Evolutionary conservation across 2,888 invertebrate genomes (phyloP), one percentile per base, ranked within the genome.

Genomic region (Tridacna gigas): DNA sequence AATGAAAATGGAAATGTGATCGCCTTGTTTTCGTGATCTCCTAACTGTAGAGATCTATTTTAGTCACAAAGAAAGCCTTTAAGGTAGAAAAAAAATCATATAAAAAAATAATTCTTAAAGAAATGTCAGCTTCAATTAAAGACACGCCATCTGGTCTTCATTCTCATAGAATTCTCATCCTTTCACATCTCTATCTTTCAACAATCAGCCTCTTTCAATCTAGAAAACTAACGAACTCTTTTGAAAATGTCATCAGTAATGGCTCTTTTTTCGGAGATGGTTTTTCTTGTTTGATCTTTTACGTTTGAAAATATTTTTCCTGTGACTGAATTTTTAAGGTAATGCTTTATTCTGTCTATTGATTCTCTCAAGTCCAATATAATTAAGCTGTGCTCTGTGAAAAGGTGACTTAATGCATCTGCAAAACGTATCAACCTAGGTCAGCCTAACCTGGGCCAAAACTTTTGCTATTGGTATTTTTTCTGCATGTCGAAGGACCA

Each of bases 51-150:
- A n/a, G n/a, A 18, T 56, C n/a, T 56, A 56, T n/a, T 56, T 20
- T 18, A 9, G 56, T 20, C n/a, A 65, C 25, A 65, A 22, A 65
- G 28, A 65, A 65, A 28, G 28, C 65, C 65, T 65, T 28, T 22
- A 65, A 63, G 65, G 65, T 65, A 37, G 37, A 37, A 37, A 65
- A 26, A 65, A 65, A 65, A 65, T 65, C 28, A 28, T 65, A 26
- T 65, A 65, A 65, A 28, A 65, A 65, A 65, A 22, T 28, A 28
- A 28, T 65, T 18, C 28, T 28, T 28, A 65, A 65, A 28, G 26
- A 65, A 65, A 65, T 65, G 65, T 65, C 65, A 65, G 25, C 65
- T 26, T 65, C 28, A 28, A 28, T 65, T 65, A 13, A 15, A 28
- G 65, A 65, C 15, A 25, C 28, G 15, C 26, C 65, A 65, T 65